Evolutionary conservation across 2,113 vertebrate species (phyloP), one percentile per base, ranked within the genome.

Genomic region (Carassius gibelio): DNA sequence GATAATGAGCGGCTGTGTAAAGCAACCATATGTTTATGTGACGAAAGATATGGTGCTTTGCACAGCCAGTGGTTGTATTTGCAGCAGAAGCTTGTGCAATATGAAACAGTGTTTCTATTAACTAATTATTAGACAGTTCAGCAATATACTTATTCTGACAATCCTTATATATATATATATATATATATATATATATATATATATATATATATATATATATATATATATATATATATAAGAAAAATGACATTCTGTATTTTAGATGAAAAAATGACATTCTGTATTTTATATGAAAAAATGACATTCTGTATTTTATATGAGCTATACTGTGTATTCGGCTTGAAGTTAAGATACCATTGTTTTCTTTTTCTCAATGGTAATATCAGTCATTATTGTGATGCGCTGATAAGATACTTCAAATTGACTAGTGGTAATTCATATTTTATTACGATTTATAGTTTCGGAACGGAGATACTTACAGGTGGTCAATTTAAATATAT

Each of bases 381-480:
- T 68, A 81, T 68, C n/a, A 0, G 61, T 21, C 23, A 21, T 68
- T 62, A 30, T 81, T n/a, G 34, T 14, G 8, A 26, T 4, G 23
- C 26, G 2, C 62, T 81, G 79, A 69, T 81, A 81, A 81, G 62
- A 52, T 14, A 50, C 48, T 7, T 57, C 26, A 55, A 76, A 34
- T 17, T 26, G 3, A 30, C 61, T 26, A 30, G 61, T 30, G 57
- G 30, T 77, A 57, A 57, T 57, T 36, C 30, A 8, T 38, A 38
- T 42, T 79, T 42, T 79, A 79, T 79, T 21, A 15, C 34, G 3
- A 42, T 3, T 38, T 76, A 36, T 77, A 21, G 8, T 5, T 13
- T 21, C 42, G 34, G 2, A 79, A 62, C 10, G 23, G 6, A 4
- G 21, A 62, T 21, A 38, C 30, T 14, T 26, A 26, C n/a, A 17